Conservation (phyloP, 2,113 vertebrate genomes). For the Acanthochromis polyacanthus region DNA sequence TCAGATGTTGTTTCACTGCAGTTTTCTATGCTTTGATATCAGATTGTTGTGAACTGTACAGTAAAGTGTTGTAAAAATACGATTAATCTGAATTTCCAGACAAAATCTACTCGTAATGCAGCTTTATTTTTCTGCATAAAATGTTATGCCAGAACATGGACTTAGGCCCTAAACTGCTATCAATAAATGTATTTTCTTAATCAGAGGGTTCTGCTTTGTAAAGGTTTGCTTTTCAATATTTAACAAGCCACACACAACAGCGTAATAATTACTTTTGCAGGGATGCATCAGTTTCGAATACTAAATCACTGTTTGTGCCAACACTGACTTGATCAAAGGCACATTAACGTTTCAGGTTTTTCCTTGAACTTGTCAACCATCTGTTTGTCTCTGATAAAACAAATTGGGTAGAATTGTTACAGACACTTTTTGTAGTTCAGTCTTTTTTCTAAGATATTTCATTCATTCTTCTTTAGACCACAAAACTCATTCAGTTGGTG, state of each 20-base stretch:
- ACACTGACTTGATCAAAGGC: no score
- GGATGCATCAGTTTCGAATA: no score
- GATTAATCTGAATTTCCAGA: conserved; percentile 8
- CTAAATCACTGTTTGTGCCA: no score
- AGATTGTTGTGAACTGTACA: not conserved
- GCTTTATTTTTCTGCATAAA: conserved; percentile 39
- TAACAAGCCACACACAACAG: no score
- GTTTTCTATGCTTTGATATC: conserved; percentile 26
- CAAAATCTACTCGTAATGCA: conserved; percentile 18
- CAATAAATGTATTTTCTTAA: conserved; percentile 67
- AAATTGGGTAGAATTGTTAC: no score
- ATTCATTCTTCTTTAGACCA: not conserved
- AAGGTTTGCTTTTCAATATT: not conserved
- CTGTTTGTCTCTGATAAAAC: no score
- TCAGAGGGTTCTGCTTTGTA: not conserved
- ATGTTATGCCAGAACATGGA: not conserved
- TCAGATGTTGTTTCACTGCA: not conserved
- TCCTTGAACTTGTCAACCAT: no score
- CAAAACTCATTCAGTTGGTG: not conserved
- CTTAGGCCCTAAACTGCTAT: not conserved
- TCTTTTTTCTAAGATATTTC: not conserved
- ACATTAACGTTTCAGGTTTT: no score
- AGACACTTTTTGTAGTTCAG: no score
- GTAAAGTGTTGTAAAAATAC: conserved; percentile 9
- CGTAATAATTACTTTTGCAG: no score